Conservation (phyloP, 2,888 invertebrate species). For the Phytoseiulus persimilis region DNA sequence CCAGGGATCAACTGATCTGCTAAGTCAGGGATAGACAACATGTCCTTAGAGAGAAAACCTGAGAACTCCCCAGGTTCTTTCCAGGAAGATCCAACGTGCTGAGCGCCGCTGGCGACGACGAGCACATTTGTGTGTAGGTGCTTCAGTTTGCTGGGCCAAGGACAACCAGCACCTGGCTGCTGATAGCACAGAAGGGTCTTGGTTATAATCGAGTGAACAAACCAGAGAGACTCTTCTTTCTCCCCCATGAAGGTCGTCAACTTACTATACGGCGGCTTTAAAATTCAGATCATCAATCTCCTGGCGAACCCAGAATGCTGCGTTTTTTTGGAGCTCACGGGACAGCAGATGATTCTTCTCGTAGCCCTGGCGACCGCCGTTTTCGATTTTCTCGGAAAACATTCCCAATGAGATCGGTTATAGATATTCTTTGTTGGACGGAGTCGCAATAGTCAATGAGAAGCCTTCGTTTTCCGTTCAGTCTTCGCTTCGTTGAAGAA, state of each 20-base stretch:
- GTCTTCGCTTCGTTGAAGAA: neutral
- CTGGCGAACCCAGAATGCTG: too few species aligned
- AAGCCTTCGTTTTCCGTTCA: neutral
- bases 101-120: neutral
- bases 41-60: neutral
- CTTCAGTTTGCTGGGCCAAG: neutral
- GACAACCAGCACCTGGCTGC: neutral
- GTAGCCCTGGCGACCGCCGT: too few species aligned
- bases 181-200: neutral
- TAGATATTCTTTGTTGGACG: too few species aligned
- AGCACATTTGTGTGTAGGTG: neutral
- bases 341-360: too few species aligned
- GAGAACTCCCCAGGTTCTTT: neutral
- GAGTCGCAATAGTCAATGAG: too few species aligned
- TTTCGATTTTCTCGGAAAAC: too few species aligned
- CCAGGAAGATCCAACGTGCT: neutral
- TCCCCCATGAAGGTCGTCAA: too few species aligned
- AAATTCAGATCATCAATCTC: too few species aligned
- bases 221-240: neutral
- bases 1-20: neutral
- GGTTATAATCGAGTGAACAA: neutral
- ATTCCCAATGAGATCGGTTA: too few species aligned
- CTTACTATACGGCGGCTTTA: too few species aligned
- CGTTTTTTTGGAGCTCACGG: too few species aligned
- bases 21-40: neutral